Percentiles rank a stretch among this genome's conserved stretches.
These are phyloP conservation scores for Melanotaenia nigrans DNA, from an alignment of 2,797 vertebrate species.

Conservation along the genomic window DNA sequence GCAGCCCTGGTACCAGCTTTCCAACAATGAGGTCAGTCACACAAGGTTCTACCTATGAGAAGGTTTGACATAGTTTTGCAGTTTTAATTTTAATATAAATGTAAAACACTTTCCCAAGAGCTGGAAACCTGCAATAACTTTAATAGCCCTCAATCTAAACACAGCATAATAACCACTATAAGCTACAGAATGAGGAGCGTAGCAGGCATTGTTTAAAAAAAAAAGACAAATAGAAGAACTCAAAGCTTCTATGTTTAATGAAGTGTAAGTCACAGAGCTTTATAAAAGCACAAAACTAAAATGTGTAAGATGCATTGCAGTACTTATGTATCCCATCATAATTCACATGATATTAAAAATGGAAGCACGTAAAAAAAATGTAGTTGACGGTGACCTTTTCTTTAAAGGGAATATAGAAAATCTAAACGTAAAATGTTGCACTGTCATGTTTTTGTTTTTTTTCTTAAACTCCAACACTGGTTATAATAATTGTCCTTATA, in stretches of 20 bases:
- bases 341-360: too few species aligned
- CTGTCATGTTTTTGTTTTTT: too few species aligned
- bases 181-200: neutral
- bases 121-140: neutral
- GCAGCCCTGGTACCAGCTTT: slow-evolving; percentile 99
- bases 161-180: neutral
- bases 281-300: too few species aligned
- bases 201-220: too few species aligned
- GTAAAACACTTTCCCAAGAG: neutral
- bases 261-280: neutral
- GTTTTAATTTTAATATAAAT: neutral
- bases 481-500: neutral
- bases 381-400: too few species aligned
- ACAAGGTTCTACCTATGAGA: neutral
- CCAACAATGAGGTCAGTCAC: slow-evolving; percentile 94
- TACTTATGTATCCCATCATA: too few species aligned
- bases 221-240: neutral
- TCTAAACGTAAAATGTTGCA: too few species aligned
- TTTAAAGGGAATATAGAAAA: too few species aligned
- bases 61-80: neutral
- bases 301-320: too few species aligned
- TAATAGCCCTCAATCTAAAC: neutral
- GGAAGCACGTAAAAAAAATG: too few species aligned
- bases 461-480: too few species aligned
- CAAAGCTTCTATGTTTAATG: neutral